Evolutionary conservation across 2,888 invertebrate genomes (phyloP).

Genomic region (Norana najaformis): DNA sequence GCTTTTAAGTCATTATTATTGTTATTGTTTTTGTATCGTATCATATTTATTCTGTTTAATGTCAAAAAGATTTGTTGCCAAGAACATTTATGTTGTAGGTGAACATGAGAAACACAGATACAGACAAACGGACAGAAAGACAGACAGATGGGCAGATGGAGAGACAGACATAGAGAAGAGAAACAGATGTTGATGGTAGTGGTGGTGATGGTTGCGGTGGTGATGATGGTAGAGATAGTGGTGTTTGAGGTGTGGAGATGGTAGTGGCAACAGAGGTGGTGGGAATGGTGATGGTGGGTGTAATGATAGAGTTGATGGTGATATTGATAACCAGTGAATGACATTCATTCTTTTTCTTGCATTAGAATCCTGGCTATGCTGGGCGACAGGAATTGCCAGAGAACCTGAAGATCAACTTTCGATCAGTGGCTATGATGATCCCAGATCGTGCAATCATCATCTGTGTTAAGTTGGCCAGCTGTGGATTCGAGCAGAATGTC

Average conservation of each 20-base stretch:
- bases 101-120: too few relatives aligned
- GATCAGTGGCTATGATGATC: slow-evolving; percentile 64
- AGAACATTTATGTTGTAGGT: too few relatives aligned
- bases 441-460: slow-evolving; percentile 64
- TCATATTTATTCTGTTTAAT: not conserved
- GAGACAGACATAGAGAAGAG: too few relatives aligned
- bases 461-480: slow-evolving; percentile 62
- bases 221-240: too few relatives aligned
- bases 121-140: too few relatives aligned
- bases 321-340: not conserved
- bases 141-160: too few relatives aligned
- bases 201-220: too few relatives aligned
- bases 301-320: not conserved
- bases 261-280: too few relatives aligned
- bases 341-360: slow-evolving; percentile 24
- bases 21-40: not conserved
- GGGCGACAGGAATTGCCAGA: slow-evolving; percentile 64
- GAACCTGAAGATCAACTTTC: slow-evolving; percentile 64
- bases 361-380: slow-evolving; percentile 63
- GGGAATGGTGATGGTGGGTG: too few relatives aligned
- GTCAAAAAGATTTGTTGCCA: too few relatives aligned
- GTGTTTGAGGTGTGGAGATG: too few relatives aligned
- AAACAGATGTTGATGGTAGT: too few relatives aligned
- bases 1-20: not conserved
- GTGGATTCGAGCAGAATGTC: slow-evolving; percentile 63